These are phyloP conservation scores for Watsonalla cultraria DNA, from an alignment of 2,888 invertebrate genomes.

Conservation along the genomic window DNA sequence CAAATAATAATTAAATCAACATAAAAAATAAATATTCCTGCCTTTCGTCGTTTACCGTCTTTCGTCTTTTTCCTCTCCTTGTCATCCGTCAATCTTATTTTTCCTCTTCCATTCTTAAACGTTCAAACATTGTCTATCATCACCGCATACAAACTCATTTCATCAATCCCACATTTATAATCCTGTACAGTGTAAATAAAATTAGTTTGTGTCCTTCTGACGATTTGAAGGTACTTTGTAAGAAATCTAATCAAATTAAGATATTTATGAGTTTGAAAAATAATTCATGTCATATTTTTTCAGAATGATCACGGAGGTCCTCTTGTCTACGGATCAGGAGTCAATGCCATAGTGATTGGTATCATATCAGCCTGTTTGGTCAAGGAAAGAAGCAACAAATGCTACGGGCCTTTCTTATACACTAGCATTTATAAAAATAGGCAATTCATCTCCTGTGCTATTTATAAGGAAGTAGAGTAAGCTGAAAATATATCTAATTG, in stretches of 20 bases:
- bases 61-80: too few species aligned
- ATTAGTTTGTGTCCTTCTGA: too few species aligned
- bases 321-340: slow-evolving; percentile 50
- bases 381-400: slow-evolving; percentile 58
- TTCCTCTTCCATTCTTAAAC: too few species aligned
- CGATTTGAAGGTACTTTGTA: neutral
- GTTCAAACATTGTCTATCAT: too few species aligned
- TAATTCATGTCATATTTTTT: slow-evolving; percentile 6
- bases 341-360: slow-evolving; percentile 54
- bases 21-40: too few species aligned
- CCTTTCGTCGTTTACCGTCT: too few species aligned
- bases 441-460: slow-evolving; percentile 61
- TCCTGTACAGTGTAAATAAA: too few species aligned
- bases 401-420: slow-evolving; percentile 66
- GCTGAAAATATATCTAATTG: slow-evolving; percentile 18
- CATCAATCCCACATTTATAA: too few species aligned
- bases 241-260: neutral
- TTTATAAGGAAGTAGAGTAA: slow-evolving; percentile 61
- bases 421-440: slow-evolving; percentile 63
- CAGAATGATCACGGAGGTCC: slow-evolving; percentile 70
- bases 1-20: too few species aligned
- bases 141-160: too few species aligned
- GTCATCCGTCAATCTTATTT: too few species aligned
- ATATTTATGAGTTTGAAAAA: neutral
- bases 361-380: slow-evolving; percentile 64